Base-by-base conservation (phyloP, 2,888 invertebrate genomes). In the Sepioteuthis lessoniana region DNA sequence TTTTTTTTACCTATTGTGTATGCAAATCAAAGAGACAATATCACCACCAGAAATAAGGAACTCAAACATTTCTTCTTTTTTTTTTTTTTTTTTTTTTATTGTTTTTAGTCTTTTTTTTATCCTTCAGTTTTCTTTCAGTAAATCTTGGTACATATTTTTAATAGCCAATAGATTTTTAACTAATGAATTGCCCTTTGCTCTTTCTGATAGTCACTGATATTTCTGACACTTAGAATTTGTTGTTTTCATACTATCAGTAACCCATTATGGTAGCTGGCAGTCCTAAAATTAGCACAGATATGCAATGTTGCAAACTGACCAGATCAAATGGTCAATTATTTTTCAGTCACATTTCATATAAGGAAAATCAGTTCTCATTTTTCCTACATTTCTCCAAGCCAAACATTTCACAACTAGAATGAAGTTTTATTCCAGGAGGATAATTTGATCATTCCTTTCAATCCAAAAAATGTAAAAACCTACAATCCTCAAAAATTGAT, bases 351-450 rank as follows among this genome's bases (percentile, higher is more conserved):
- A 76, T 76, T n/a, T 76, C 76, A n/a, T 76, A n/a, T 4, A 8
- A 60, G 31, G 31, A n/a, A 76, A 16, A 16, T n/a, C 4, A 35
- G 16, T 76, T 13, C 19, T 76, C 5, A 1, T 19, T 8, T 60
- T 60, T 42, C 76, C 90, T 35, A 46, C 46, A 35, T 90, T 38
- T 38, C 31, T 38, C 47, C 31, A 46, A 90, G 19, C 90, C 35
- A 90, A 46, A 90, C 90, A 94, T 90, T 90, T 47, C 42, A 90
- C n/a, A 90, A 37, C 93, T 93, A 90, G 31, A 90, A 25, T 37
- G 19, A 31, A 31, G 47, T 55, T n/a, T 76, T 42, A 50, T 28
- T 31, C 37, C 50, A 31, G 50, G n/a, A 25, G 37, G 13, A 90
- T n/a, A 90, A 76, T n/a, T n/a, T n/a, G n/a, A 16, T 76, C n/a